Evolutionary conservation across 2,888 invertebrate genomes (phyloP).

Genomic region (Ectemnius continuus): DNA sequence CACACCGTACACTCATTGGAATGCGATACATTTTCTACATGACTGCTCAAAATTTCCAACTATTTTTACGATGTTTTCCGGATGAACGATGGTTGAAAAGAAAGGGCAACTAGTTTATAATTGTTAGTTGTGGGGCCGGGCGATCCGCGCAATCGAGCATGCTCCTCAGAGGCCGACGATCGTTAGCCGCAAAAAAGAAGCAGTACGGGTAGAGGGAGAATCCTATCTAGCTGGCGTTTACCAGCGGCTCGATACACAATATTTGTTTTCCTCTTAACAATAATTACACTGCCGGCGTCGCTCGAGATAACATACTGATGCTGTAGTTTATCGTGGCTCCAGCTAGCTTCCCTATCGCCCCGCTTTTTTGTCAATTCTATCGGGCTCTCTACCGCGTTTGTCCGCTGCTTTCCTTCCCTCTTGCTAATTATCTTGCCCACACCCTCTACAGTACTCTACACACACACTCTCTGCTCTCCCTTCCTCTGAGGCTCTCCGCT

Average conservation of each 20-base stretch:
- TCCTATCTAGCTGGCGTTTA: constrained; percentile 30
- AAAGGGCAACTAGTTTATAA: background rate
- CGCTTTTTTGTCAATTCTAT: constrained; percentile 50
- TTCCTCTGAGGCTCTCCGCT: constrained; percentile 11
- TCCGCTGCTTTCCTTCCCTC: constrained; percentile 28
- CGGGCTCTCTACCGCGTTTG: constrained; percentile 31
- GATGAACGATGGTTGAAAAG: background rate
- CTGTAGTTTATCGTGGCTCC: constrained; percentile 50
- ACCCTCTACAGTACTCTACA: background rate
- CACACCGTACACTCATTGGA: too few relatives aligned
- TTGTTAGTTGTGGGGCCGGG: constrained; percentile 3
- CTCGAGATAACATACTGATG: constrained; percentile 1
- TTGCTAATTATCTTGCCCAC: constrained; percentile 54
- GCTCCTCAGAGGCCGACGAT: constrained; percentile 30
- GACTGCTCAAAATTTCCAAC: too few relatives aligned
- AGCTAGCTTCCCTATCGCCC: constrained; percentile 47
- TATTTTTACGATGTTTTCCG: too few relatives aligned
- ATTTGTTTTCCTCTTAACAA: constrained; percentile 46
- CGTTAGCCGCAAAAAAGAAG: constrained; percentile 17
- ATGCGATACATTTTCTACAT: too few relatives aligned
- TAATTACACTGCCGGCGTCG: constrained; percentile 47
- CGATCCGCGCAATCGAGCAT: constrained; percentile 16
- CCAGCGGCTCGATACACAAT: constrained; percentile 28
- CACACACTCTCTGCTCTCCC: background rate
- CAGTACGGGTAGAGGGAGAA: background rate